Evolutionary conservation across 2,888 invertebrate genomes (phyloP), one percentile per base, ranked within the genome.

Genomic region (Erannis defoliaria): DNA sequence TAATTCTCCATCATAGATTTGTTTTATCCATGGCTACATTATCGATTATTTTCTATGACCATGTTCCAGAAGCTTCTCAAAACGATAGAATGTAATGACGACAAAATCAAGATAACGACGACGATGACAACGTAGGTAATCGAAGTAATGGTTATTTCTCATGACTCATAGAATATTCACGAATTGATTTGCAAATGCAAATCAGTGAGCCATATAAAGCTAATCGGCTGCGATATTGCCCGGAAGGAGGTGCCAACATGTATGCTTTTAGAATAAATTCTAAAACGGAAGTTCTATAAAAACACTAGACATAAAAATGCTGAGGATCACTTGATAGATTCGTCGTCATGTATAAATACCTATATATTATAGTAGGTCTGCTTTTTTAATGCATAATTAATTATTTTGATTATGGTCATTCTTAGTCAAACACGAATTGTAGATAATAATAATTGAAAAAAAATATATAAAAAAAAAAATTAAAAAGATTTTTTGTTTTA

Each of bases 201-300:
- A 78, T 78, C 66, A 65, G 60, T 46, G 31, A 48, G 54, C 71
- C 66, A 63, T 69, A 66, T 73, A 75, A 68, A 71, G 71, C 64
- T 76, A 75, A 78, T 77, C 77, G 70, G 53, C 45, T 60, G 68
- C 70, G 70, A 73, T 74, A 73, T 68, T 68, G 66, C 59, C 73
- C 75, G 77, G 77, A 78, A 77, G 72, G 67, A 68, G 68, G 55
- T 69, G 67, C 64, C 57, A 60, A 66, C 50, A 46, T 53, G 60
- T 64, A 56, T 37, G 62, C 50, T 54, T 26, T 51, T 49, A 48
- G 70, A 67, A 71, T 68, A 68, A 8, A n/a, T 46, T 46, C 6
- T 18, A n/a, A 31, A 46, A 19, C 46, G 46, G 46, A 46, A 19
- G 46, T 18, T 31, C 12, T 10, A 31, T 46, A 46, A 46, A n/a